Evolutionary conservation across 2,888 invertebrate species (phyloP).

Genomic region (Ethmia dodecea): DNA sequence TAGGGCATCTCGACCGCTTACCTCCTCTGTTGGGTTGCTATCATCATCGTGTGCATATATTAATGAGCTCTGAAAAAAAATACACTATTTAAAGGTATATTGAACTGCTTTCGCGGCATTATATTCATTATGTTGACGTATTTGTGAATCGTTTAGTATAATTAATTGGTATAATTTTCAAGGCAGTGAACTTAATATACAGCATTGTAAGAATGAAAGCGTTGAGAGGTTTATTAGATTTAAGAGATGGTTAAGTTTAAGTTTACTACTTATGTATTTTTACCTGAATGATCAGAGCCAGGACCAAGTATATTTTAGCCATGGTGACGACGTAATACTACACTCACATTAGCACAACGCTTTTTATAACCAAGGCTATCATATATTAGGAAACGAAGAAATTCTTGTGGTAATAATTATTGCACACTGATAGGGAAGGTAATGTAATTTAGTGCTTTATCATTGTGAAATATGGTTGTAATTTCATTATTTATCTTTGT

Average conservation of each 20-base stretch:
- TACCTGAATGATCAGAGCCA: slow-evolving; percentile 59
- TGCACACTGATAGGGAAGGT: slow-evolving; percentile 17
- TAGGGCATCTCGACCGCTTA: slow-evolving; percentile 23
- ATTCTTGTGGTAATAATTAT: slow-evolving; percentile 16
- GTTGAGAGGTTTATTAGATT: too few species aligned
- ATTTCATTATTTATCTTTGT: neutral
- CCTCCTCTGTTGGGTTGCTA: slow-evolving; percentile 15
- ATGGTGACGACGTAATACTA: slow-evolving; percentile 31
- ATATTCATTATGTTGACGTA: too few species aligned
- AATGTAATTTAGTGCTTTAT: slow-evolving; percentile 1
- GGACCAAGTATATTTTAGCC: slow-evolving; percentile 46
- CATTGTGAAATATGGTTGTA: neutral
- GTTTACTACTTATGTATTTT: slow-evolving; percentile 14
- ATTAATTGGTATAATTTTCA: too few species aligned
- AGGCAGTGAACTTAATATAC: too few species aligned
- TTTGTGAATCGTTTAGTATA: too few species aligned
- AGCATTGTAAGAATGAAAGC: too few species aligned
- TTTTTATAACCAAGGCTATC: slow-evolving; percentile 49
- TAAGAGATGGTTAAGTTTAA: neutral
- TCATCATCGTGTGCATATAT: slow-evolving; percentile 28
- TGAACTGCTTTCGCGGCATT: too few species aligned
- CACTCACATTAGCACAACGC: slow-evolving; percentile 18
- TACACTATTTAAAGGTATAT: neutral
- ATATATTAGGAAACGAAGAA: slow-evolving; percentile 37
- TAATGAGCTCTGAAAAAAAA: slow-evolving; percentile 40